Base-by-base conservation (phyloP, 2,797 vertebrate species). In the Harpagifer antarcticus region DNA sequence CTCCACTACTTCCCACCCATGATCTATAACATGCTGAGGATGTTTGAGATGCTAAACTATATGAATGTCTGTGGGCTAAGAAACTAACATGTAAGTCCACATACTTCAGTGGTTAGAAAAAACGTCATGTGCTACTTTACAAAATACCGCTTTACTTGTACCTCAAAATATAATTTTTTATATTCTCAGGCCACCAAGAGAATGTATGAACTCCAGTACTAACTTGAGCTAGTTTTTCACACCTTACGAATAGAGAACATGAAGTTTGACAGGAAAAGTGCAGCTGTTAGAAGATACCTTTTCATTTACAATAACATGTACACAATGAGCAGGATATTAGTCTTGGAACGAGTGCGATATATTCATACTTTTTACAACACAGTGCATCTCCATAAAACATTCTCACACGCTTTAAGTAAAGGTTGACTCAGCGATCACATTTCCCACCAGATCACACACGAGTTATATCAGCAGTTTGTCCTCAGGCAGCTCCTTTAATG, bases 41-140 rank as follows among this genome's bases (percentile, higher is more conserved):
- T 13, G 31, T 64, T 62, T 58, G 47, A 81, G 54, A 79, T 33
- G 54, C 10, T 23, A 60, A 57, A 81, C 44, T 63, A 53, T 45
- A 74, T 10, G 10, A 54, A 63, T 16, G 42, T 12, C 54, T 5
- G 10, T 10, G 55, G 59, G 62, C n/a, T 48, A 54, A 13, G 50
- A 82, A 68, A 78, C 66, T 10, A 76, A 71, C 69, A 65, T 65
- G 72, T 8, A 68, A 50, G 45, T 74, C 72, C 37, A 67, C 57
- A 77, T 76, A 47, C 43, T 43, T 70, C 47, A 59, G 77, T 14
- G 47, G 27, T 3, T 48, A n/a, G n/a, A n/a, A n/a, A n/a, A n/a
- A n/a, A n/a, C n/a, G n/a, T n/a, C n/a, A n/a, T n/a, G n/a, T 47
- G 17, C 54, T 23, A 31, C 1, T 48, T 71, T 5, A 52, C 66